Evolutionary conservation across 1,140 invertebrate species (phyloP), one percentile per base, ranked within the genome.

Genomic region (Caerostris darwini): DNA sequence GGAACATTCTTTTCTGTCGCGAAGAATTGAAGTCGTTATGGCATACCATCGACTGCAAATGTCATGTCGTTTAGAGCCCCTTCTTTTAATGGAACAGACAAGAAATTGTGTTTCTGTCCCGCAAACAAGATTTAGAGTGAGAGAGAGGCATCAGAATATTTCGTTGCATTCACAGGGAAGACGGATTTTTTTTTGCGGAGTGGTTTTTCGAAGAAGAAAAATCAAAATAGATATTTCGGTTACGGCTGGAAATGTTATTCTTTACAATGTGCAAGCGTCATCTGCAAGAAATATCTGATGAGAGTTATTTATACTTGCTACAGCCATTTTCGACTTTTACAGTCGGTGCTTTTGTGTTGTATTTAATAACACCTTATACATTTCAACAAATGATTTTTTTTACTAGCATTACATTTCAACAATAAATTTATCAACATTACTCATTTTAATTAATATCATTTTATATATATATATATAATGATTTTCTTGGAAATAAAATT

Each of bases 41-140:
- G 67, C 67, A 3, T 17, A 67, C 88, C 88, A 90, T 90, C 67
- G 64, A 12, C 54, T 17, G 64, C 67, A 77, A 69, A 90, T 90
- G 88, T 56, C 54, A 90, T 58, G 88, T 90, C 88, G 67, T 90
- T 90, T 90, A 57, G 64, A 34, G 67, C 54, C 61, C 57, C 17
- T 71, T 69, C 64, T 90, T 67, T 71, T 90, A 90, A 71, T 90
- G 88, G 88, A 67, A 19, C 54, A 71, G 67, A 17, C 59, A 71
- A 90, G 53, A 90, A 90, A 90, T 90, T 90, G 88, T 90, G 67
- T 90, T 90, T 71, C 64, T 19, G 17, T 57, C 54, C 54, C 88
- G 19, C 82, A 85, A 85, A 85, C 82, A 85, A 85, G 82, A 85
- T 85, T 85, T 56, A 85, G 82, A 34, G 58, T 58, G 56, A 54